Base-by-base conservation (phyloP, 2,888 invertebrate species). In the Lepidocyrtoides sp. region DNA sequence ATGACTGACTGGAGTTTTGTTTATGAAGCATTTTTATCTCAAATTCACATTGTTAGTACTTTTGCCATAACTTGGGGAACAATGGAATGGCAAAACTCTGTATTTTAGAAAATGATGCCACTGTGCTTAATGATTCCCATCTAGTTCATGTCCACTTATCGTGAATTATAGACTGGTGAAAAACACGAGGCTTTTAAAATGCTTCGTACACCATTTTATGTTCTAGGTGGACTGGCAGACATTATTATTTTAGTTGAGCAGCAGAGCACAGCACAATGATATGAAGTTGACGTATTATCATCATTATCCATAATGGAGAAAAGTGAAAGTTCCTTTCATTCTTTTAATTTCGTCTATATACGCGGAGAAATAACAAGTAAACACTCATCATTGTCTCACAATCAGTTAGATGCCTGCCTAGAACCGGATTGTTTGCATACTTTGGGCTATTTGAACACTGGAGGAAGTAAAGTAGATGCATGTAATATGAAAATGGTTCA, bases 251-350 rank as follows among this genome's bases (percentile, higher is more conserved):
- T 26, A 32, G 29, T n/a, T 3, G 0, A 29, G 32, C 23, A 60
- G 26, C 23, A 26, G 2, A 20, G 3, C 23, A 7, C 23, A 2
- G n/a, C 69, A 36, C 69, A 3, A n/a, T 36, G 44, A 44, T 72
- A 48, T 23, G 32, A 72, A 72, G 72, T 72, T 72, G 72, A 72
- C 48, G 44, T 72, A 44, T 72, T 14, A 72, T 72, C 72, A 26
- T 72, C 72, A 72, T 72, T 72, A 72, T 72, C 44, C 72, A 44
- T 48, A 72, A 17, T 44, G 41, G 72, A 72, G 72, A 26, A 69
- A 72, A 72, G 72, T 72, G 72, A 72, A 72, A 72, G 41, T 69
- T 69, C 17, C 32, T n/a, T 41, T 36, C 26, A 8, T 44, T 48
- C 72, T 48, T 72, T 32, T 26, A 14, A 20, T 69, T 41, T 41